Percentiles rank a stretch among this genome's conserved stretches.
Conservation (phyloP, 2,797 vertebrate genomes). For the Vipera latastei region DNA sequence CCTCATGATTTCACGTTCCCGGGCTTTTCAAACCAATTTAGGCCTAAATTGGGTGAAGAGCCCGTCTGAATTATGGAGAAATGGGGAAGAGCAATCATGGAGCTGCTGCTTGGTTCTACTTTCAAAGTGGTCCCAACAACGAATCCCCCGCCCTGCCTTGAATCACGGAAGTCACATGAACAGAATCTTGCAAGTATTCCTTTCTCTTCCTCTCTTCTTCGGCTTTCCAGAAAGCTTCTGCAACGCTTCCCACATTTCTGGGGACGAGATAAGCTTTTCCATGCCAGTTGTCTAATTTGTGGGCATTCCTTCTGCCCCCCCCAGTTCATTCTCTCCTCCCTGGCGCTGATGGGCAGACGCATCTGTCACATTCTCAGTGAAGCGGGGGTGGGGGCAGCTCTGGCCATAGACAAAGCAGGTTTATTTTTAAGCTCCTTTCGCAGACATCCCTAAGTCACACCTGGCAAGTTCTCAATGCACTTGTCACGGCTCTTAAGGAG, state of each 20-base stretch:
- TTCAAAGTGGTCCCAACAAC: neutral
- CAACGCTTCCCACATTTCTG: neutral
- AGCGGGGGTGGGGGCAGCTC: fast-evolving
- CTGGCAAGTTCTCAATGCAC: neutral
- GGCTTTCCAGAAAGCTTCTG: neutral
- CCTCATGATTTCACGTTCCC: neutral
- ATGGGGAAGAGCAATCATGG: neutral
- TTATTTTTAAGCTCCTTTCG: neutral
- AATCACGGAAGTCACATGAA: neutral
- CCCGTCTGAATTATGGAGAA: neutral
- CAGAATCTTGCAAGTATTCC: neutral
- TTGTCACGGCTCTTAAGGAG: neutral
- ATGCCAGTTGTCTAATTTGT: neutral
- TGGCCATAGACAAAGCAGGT: neutral
- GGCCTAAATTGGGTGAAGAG: neutral
- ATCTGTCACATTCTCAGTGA: neutral
- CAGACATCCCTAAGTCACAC: neutral
- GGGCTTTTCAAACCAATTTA: neutral
- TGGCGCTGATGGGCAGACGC: neutral
- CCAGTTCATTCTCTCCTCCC: neutral
- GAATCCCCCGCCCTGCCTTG: neutral
- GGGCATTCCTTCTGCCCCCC: neutral
- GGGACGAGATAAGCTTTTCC: neutral
- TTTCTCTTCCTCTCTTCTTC: neutral
- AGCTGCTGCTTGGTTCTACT: neutral